Evolutionary conservation across 2,888 invertebrate species (phyloP).

Genomic region (Plutella xylostella): DNA sequence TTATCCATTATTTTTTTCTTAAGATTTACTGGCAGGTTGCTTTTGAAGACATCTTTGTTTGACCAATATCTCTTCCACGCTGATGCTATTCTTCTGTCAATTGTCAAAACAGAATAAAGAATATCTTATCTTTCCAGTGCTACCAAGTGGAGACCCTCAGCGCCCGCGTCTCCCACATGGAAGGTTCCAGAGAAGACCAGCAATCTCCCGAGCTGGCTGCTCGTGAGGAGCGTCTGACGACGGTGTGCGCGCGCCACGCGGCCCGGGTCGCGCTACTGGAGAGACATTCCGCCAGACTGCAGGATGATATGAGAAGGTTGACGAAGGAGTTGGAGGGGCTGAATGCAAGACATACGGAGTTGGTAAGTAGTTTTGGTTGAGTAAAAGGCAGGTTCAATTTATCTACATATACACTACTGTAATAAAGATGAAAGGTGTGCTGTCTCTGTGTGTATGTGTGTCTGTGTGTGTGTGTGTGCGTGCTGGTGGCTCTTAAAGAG

Average conservation of each 20-base stretch:
- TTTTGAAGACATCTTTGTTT: no score
- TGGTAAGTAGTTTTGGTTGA: conserved; percentile 30
- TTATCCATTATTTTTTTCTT: no score
- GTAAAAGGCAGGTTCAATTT: no score
- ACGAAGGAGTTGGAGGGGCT: conserved; percentile 38
- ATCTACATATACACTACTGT: no score
- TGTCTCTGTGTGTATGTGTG: no score
- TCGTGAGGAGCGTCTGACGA: conserved; percentile 46
- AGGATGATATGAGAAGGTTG: conserved; percentile 55
- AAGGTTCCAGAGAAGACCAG: conserved; percentile 46
- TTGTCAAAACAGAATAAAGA: not conserved
- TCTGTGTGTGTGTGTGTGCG: no score
- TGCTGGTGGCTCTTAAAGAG: conserved; percentile 41
- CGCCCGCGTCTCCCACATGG: conserved; percentile 51
- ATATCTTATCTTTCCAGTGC: conserved; percentile 29
- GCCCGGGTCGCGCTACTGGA: conserved; percentile 50
- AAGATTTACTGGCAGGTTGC: no score
- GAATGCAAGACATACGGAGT: conserved; percentile 23
- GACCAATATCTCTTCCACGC: no score
- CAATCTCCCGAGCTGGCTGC: conserved; percentile 40
- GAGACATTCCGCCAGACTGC: conserved; percentile 46
- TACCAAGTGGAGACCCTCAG: conserved; percentile 59
- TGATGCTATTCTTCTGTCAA: no score
- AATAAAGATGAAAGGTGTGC: no score
- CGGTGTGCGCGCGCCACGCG: conserved; percentile 43